Evolutionary conservation across 2,113 vertebrate species (phyloP).

Genomic region (Oostethus manadensis): DNA sequence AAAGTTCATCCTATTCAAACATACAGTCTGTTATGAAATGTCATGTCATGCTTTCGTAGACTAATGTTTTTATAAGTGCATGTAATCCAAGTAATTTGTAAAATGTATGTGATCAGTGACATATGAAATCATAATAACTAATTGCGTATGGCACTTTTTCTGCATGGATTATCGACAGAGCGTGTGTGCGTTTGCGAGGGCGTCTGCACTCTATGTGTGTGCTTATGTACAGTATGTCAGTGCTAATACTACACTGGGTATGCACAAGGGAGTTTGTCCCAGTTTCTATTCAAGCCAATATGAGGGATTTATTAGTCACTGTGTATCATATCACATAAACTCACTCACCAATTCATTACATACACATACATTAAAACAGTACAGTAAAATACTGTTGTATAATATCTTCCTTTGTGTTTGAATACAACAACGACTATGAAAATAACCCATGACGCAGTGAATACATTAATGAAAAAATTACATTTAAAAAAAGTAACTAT

Average conservation of each 20-base stretch:
- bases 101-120: slow-evolving; percentile 3
- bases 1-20: neutral
- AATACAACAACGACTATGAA: neutral
- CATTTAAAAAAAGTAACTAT: too few species aligned
- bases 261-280: neutral
- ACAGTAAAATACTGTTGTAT: neutral
- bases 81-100: slow-evolving; percentile 27
- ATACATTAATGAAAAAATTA: neutral
- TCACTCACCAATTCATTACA: neutral
- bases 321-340: neutral
- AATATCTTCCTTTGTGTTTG: neutral
- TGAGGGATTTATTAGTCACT: neutral
- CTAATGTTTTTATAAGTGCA: slow-evolving; percentile 31
- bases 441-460: neutral
- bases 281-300: neutral
- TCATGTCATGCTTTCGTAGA: slow-evolving; percentile 30
- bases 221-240: neutral
- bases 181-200: neutral
- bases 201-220: neutral
- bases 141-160: slow-evolving; percentile 23
- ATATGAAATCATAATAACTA: slow-evolving; percentile 42
- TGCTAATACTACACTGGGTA: slow-evolving; percentile 7
- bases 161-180: slow-evolving; percentile 19
- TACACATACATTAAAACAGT: neutral
- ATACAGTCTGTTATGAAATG: slow-evolving; percentile 8